A percentile compares a stretch with the other conserved stretches of the same genome.
Evolutionary conservation across 2,797 vertebrate genomes (phyloP).

Genomic region (Squalus acanthias): DNA sequence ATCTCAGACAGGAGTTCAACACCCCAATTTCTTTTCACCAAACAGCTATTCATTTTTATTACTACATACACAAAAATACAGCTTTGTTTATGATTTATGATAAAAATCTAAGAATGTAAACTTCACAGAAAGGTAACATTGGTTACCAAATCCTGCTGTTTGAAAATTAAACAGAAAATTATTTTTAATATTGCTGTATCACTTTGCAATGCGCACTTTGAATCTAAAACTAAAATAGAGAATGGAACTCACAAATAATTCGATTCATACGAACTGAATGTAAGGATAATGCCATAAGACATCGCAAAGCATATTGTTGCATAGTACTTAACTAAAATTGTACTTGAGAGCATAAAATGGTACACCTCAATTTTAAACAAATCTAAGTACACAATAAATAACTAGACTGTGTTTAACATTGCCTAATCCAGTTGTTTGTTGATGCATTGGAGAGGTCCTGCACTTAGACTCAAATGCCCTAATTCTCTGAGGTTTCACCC

Average conservation of each 20-base stretch:
- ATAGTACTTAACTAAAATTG: background rate
- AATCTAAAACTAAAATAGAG: background rate
- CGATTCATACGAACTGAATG: background rate
- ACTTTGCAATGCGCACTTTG: constrained; percentile 1
- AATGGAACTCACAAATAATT: background rate
- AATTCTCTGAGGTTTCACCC: background rate
- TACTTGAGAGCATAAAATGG: background rate
- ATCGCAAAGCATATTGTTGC: background rate
- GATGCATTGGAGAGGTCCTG: background rate
- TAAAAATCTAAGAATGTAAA: constrained; percentile 3
- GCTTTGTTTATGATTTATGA: background rate
- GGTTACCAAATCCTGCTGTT: constrained; percentile 5
- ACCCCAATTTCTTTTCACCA: background rate
- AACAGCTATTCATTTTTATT: constrained; percentile 22
- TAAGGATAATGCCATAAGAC: constrained; percentile 7
- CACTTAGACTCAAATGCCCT: background rate
- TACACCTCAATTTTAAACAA: background rate
- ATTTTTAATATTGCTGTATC: background rate
- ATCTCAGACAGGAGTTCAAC: background rate
- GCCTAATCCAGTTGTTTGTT: background rate
- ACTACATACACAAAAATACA: background rate
- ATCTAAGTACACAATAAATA: background rate
- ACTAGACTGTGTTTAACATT: background rate
- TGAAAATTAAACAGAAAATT: constrained; percentile 10
- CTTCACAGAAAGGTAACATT: background rate